These are phyloP conservation scores for Drosophila takahashii DNA, from an alignment of 1,140 invertebrate species.

Conservation along the genomic window DNA sequence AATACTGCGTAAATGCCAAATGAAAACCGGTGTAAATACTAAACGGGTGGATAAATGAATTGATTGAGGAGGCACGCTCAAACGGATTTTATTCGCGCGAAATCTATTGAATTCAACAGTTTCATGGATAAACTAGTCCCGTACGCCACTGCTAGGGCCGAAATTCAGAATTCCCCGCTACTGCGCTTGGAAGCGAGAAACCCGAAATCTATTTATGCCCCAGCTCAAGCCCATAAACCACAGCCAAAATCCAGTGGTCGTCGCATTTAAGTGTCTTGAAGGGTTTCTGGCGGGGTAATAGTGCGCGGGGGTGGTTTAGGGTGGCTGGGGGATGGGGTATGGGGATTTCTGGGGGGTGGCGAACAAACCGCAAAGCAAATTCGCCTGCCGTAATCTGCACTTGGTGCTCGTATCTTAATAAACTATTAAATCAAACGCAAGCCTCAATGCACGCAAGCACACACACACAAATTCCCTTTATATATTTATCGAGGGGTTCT, in stretches of 20 bases:
- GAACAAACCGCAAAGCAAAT: constrained; percentile 62
- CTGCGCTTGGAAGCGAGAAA: constrained; percentile 27
- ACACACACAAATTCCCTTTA: constrained; percentile 23
- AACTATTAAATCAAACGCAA: constrained; percentile 82
- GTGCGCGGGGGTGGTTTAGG: constrained; percentile 6
- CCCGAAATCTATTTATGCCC: constrained; percentile 75
- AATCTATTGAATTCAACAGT: constrained; percentile 12
- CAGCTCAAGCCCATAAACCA: constrained; percentile 76
- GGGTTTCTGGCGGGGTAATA: constrained; percentile 22
- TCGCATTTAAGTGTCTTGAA: constrained; percentile 73
- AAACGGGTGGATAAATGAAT: constrained; percentile 38
- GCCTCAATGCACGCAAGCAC: constrained; percentile 72
- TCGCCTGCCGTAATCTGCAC: constrained; percentile 75
- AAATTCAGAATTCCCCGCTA: background rate
- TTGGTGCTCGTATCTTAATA: constrained; percentile 80
- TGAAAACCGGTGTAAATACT: constrained; percentile 58
- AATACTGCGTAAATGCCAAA: constrained; percentile 47
- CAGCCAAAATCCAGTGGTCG: constrained; percentile 80
- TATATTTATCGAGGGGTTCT: constrained; percentile 2
- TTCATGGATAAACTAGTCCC: constrained; percentile 2
- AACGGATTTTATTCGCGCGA: constrained; percentile 17
- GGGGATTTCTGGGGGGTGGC: background rate
- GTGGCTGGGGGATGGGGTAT: background rate
- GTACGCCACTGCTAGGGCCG: background rate
- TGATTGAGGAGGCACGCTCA: constrained; percentile 24